Percentiles rank a stretch among this genome's conserved stretches.
phyloP scores from a whole-genome alignment of 1,140 invertebrate species.

The Bacillus rossius region DNA sequence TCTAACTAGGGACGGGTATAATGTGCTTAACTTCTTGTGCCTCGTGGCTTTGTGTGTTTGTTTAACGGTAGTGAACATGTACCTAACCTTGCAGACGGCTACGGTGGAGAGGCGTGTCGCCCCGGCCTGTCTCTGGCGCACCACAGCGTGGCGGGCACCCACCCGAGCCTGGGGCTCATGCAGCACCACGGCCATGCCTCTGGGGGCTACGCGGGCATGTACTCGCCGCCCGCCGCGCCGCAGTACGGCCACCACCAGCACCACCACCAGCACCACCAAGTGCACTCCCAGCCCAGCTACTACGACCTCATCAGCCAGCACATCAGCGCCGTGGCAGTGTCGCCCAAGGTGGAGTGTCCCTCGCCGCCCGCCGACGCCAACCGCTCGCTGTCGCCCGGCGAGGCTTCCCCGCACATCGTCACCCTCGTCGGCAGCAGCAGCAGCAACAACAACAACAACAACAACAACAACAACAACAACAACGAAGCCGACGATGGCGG shows the following conservation, averaged over 20 bases:
- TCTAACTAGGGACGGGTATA: no score
- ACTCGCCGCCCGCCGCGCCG: not conserved
- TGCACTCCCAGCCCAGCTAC: not conserved
- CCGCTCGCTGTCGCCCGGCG: constrained; percentile 2
- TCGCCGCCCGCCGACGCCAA: not conserved
- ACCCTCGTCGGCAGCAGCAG: not conserved
- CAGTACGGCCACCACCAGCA: not conserved
- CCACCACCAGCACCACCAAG: not conserved
- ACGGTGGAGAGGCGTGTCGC: not conserved
- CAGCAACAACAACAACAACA: not conserved
- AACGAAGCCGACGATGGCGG: not conserved
- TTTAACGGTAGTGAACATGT: no score
- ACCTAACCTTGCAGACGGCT: not conserved
- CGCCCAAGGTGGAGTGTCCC: constrained; percentile 7
- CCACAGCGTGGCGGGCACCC: not conserved
- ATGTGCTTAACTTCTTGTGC: no score
- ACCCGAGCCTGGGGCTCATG: not conserved
- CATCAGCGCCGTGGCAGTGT: not conserved
- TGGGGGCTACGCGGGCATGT: not conserved
- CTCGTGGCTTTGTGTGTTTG: no score
- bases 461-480: not conserved
- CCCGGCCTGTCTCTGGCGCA: not conserved
- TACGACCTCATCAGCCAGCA: constrained; percentile 7
- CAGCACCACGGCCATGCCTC: not conserved
- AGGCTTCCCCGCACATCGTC: constrained; percentile 4